Evolutionary conservation across 2,113 vertebrate species (phyloP).

Genomic region (human (Homo sapiens)): GRCh38 chr1:19910501-19911000

Average conservation of each 20-base stretch:
- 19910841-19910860: rapidly evolving
- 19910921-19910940: neutral
- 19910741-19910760: neutral
- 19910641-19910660: conserved; percentile 15
- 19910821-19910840: neutral
- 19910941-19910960: neutral
- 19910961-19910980: neutral
- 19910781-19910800: neutral
- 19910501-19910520: neutral
- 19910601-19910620: conserved; percentile 10
- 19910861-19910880: neutral
- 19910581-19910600: neutral
- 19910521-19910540: neutral
- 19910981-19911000: conserved; percentile 24
- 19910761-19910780: neutral
- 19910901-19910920: rapidly evolving
- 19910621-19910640: neutral
- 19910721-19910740: neutral
- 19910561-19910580: neutral
- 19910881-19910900: neutral
- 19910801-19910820: rapidly evolving
- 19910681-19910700: neutral
- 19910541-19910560: neutral
- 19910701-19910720: neutral
- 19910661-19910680: neutral